Conservation (phyloP, 1,140 invertebrate genomes). For the Drosophila punjabiensis region DNA sequence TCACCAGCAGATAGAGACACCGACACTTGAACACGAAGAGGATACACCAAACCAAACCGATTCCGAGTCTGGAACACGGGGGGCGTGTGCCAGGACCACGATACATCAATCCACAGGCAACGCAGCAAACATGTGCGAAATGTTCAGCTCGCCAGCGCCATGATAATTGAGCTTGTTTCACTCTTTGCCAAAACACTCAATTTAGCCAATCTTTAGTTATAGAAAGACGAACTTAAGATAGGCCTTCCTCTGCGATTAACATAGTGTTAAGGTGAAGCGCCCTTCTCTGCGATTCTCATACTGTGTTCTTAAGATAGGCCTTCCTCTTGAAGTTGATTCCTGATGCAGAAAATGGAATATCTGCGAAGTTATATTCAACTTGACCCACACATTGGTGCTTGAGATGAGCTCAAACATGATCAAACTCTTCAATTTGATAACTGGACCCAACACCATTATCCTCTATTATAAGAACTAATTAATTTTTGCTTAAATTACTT, state of each 20-base stretch:
- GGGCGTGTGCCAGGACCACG: slow-evolving; percentile 13
- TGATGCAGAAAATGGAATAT: too few relatives aligned
- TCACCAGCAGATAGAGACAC: slow-evolving; percentile 30
- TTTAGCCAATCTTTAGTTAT: not conserved
- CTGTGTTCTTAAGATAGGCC: too few relatives aligned
- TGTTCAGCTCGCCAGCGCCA: slow-evolving; percentile 17
- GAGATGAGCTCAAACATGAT: too few relatives aligned
- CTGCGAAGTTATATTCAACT: too few relatives aligned
- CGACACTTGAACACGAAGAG: slow-evolving; percentile 10
- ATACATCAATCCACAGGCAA: slow-evolving; percentile 29
- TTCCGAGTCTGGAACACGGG: slow-evolving; percentile 6
- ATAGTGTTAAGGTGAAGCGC: too few relatives aligned
- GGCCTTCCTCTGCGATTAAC: too few relatives aligned
- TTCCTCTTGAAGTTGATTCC: too few relatives aligned
- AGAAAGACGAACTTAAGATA: too few relatives aligned
- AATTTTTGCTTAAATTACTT: not conserved
- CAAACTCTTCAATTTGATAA: too few relatives aligned
- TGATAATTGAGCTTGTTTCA: slow-evolving; percentile 31
- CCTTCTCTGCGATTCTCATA: too few relatives aligned
- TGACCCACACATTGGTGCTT: too few relatives aligned
- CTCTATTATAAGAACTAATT: not conserved
- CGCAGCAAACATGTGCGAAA: slow-evolving; percentile 25
- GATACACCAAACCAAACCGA: slow-evolving; percentile 7
- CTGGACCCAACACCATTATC: too few relatives aligned
- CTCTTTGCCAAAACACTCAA: not conserved